Conservation (phyloP, 2,797 vertebrate species). For the Lateolabrax maculatus region DNA sequence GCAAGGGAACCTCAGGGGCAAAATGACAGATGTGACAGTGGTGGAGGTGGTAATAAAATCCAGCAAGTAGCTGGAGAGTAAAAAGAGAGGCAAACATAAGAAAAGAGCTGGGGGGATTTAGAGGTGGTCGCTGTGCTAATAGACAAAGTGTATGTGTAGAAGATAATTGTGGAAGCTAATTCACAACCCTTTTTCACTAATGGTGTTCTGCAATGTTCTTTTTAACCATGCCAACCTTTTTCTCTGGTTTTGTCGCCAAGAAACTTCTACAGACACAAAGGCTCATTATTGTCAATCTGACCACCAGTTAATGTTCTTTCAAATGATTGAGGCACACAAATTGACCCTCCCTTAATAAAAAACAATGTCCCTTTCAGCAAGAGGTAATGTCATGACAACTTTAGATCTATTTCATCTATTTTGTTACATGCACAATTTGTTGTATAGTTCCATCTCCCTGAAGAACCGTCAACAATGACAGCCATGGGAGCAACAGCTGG, state of each 20-base stretch:
- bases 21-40: conserved; percentile 73
- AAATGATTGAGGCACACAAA: conserved; percentile 56
- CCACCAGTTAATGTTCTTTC: conserved; percentile 63
- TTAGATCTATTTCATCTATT: conserved; percentile 56
- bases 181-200: conserved; percentile 49
- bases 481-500: conserved; percentile 43
- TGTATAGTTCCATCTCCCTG: conserved; percentile 25
- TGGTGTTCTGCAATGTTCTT: conserved; percentile 44
- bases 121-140: conserved; percentile 43
- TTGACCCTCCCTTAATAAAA: conserved; percentile 42
- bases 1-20: conserved; percentile 67
- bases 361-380: conserved; percentile 28
- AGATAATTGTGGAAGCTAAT: conserved; percentile 55
- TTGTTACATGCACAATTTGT: conserved; percentile 44
- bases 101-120: conserved; percentile 39
- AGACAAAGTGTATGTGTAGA: conserved; percentile 37
- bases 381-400: conserved; percentile 36
- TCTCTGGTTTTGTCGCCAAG: conserved; percentile 36
- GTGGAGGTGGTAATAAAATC: conserved; percentile 64
- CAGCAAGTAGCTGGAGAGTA: conserved; percentile 42
- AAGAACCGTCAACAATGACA: conserved; percentile 27
- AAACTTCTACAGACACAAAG: conserved; percentile 66
- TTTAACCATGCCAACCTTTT: conserved; percentile 54
- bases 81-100: conserved; percentile 47
- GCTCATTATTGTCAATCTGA: conserved; percentile 64